These are phyloP conservation scores for Nasonovia ribisnigri DNA, from an alignment of 2,888 invertebrate species.

Conservation along the genomic window DNA sequence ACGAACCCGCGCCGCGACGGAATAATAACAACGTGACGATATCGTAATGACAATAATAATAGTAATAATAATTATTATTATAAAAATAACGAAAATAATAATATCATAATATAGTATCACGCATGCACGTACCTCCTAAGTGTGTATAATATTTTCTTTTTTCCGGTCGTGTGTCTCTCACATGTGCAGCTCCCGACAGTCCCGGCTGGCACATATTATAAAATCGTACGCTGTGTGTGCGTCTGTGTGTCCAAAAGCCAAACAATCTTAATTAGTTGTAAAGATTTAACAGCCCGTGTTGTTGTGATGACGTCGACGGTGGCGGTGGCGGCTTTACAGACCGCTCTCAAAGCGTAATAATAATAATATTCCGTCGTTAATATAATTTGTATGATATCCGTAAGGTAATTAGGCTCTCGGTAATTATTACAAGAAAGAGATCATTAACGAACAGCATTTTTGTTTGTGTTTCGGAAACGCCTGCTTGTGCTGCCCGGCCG, in stretches of 20 bases:
- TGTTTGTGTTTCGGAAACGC: slow-evolving; percentile 63
- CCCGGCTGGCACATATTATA: background rate
- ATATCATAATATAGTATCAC: background rate
- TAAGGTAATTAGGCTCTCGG: slow-evolving; percentile 60
- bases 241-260: slow-evolving; percentile 60
- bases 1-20: background rate
- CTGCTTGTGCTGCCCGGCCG: background rate
- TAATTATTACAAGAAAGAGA: slow-evolving; percentile 49
- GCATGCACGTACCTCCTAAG: background rate
- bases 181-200: slow-evolving; percentile 3
- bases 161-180: slow-evolving; percentile 44
- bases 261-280: slow-evolving; percentile 65
- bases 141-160: background rate
- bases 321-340: slow-evolving; percentile 41
- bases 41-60: slow-evolving; percentile 34
- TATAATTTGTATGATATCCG: slow-evolving; percentile 63
- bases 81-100: background rate
- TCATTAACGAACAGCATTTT: slow-evolving; percentile 62
- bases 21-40: slow-evolving; percentile 12
- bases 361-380: slow-evolving; percentile 54
- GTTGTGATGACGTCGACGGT: slow-evolving; percentile 32
- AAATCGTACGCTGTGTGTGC: background rate
- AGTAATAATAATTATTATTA: slow-evolving; percentile 12
- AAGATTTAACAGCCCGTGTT: slow-evolving; percentile 64
- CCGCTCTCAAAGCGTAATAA: slow-evolving; percentile 56